Conservation (phyloP, 2,888 invertebrate species). For the Silvanus unidentatus region DNA sequence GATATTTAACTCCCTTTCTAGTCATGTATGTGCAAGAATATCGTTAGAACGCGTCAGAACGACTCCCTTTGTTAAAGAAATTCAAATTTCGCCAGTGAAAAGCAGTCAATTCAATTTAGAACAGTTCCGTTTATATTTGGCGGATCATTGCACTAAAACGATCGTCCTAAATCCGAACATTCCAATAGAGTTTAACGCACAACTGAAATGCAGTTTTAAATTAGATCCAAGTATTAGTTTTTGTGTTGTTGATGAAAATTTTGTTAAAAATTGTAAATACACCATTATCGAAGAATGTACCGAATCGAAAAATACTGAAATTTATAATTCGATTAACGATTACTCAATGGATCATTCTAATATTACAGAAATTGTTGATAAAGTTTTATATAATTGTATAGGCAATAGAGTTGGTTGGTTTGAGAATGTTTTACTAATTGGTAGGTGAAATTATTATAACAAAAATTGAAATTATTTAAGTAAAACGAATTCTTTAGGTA, state of each 20-base stretch:
- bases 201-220: constrained; percentile 30
- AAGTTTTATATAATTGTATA: constrained; percentile 35
- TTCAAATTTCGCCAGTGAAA: constrained; percentile 34
- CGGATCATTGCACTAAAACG: constrained; percentile 48
- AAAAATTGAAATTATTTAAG: constrained; percentile 9
- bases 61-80: constrained; percentile 51
- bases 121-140: constrained; percentile 51
- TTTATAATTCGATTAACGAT: constrained; percentile 8
- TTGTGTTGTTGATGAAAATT: constrained; percentile 50
- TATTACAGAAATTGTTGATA: constrained; percentile 49
- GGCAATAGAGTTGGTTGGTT: constrained; percentile 22
- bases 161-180: constrained; percentile 52
- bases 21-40: too few relatives aligned
- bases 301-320: constrained; percentile 10
- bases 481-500: constrained; percentile 44
- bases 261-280: constrained; percentile 50
- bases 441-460: constrained; percentile 38
- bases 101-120: constrained; percentile 25
- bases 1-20: too few relatives aligned
- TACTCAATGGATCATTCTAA: constrained; percentile 42
- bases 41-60: too few relatives aligned
- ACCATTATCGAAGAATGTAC: constrained; percentile 21
- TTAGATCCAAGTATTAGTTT: constrained; percentile 49
- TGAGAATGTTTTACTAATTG: constrained; percentile 48
- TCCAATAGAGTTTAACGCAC: constrained; percentile 45